These are phyloP conservation scores for Pontoporia blainvillei DNA, from an alignment of 2,113 vertebrate genomes.

Conservation along the genomic window DNA sequence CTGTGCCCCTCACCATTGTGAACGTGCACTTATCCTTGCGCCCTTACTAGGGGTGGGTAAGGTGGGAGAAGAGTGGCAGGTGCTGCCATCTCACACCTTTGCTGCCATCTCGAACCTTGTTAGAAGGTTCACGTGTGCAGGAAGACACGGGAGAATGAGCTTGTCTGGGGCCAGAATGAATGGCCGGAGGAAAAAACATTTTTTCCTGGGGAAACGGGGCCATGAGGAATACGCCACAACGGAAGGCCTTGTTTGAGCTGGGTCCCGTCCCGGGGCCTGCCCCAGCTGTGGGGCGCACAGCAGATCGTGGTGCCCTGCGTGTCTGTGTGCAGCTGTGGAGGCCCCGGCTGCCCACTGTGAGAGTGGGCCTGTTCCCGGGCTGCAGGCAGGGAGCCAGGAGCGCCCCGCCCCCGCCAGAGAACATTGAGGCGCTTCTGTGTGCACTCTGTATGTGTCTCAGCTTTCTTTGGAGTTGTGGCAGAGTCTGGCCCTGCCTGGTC, in stretches of 20 bases:
- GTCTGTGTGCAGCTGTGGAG: constrained; percentile 56
- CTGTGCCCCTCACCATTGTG: not conserved
- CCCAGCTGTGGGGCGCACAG: constrained; percentile 14
- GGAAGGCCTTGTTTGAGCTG: constrained; percentile 43
- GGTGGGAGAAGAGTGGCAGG: not conserved
- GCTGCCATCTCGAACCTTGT: not conserved
- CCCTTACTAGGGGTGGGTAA: not conserved
- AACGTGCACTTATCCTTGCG: not conserved
- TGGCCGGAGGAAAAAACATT: not conserved
- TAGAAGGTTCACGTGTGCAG: not conserved
- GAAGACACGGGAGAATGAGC: not conserved
- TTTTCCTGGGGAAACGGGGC: not conserved
- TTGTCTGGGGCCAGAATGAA: not conserved
- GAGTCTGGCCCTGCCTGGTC: constrained; percentile 62
- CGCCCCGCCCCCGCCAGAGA: not conserved
- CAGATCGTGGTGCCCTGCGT: not conserved
- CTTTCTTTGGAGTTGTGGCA: constrained; percentile 49
- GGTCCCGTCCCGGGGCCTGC: not conserved
- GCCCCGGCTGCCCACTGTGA: constrained; percentile 21
- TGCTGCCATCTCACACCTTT: not conserved
- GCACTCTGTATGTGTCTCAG: not conserved
- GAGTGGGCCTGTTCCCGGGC: constrained; percentile 47
- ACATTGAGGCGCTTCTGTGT: constrained; percentile 55
- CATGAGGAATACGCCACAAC: not conserved
- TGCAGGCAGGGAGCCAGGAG: constrained; percentile 51